Percentiles rank a stretch among this genome's conserved stretches.
phyloP scores from a whole-genome alignment of 1,140 invertebrate genomes.

The Panagrolaimus sp. region DNA sequence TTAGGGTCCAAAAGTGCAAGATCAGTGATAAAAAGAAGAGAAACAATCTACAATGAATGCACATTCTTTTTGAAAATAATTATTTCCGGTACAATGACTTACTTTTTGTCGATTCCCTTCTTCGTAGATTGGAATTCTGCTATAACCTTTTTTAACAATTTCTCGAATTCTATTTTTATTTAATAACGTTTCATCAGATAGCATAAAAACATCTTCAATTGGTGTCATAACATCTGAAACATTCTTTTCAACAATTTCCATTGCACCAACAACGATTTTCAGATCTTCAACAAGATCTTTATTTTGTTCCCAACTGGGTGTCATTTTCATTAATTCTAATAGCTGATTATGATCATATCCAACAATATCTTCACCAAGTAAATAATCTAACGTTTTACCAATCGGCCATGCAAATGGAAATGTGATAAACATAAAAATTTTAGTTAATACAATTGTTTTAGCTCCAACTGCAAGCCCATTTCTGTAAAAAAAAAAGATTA shows the following conservation, averaged over 20 bases:
- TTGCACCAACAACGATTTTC: conserved; percentile 63
- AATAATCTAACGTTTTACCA: conserved; percentile 78
- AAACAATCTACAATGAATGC: conserved; percentile 66
- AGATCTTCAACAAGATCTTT: conserved; percentile 59
- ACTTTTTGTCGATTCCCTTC: conserved; percentile 66
- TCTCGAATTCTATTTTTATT: conserved; percentile 74
- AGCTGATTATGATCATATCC: conserved; percentile 91
- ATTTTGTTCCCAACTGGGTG: conserved; percentile 30
- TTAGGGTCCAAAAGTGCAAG: conserved; percentile 92
- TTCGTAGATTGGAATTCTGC: conserved; percentile 81
- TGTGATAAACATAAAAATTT: conserved; percentile 85
- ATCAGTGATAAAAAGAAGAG: conserved; percentile 93
- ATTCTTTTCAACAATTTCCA: conserved; percentile 61
- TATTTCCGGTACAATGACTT: no score
- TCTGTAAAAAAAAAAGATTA: conserved; percentile 57
- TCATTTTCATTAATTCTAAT: conserved; percentile 83
- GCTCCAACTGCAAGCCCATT: conserved; percentile 92
- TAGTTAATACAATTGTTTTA: conserved; percentile 80
- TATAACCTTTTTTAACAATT: conserved; percentile 85
- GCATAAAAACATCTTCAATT: conserved; percentile 63
- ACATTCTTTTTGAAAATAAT: no score
- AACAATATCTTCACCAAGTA: conserved; percentile 79
- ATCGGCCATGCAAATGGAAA: conserved; percentile 88
- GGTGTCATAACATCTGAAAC: conserved; percentile 63
- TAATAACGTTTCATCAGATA: conserved; percentile 59